phyloP scores from a whole-genome alignment of 1,140 invertebrate genomes.

The Parasteatoda tepidariorum region DNA sequence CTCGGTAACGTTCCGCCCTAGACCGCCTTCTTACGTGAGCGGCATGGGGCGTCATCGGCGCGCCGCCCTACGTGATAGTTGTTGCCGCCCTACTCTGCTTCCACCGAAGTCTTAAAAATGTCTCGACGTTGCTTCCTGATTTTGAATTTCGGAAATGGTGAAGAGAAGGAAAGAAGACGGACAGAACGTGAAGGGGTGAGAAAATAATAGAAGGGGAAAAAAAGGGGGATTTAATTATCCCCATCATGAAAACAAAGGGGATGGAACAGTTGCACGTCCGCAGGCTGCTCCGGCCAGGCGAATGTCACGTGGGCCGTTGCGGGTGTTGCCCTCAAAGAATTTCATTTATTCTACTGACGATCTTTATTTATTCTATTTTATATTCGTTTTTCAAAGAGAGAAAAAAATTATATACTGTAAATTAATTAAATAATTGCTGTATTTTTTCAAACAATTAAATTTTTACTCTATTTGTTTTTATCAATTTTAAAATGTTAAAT shows the following conservation, averaged over 20 bases:
- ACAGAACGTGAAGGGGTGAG: neutral
- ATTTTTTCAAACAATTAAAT: no score
- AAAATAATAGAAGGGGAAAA: neutral
- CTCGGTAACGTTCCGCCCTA: neutral
- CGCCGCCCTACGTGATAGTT: neutral
- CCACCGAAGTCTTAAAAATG: neutral
- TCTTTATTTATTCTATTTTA: no score
- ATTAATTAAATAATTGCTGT: no score
- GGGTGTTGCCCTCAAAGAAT: no score
- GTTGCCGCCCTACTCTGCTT: neutral
- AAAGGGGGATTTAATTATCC: constrained; percentile 4
- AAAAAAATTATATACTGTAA: no score
- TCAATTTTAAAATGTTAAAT: no score
- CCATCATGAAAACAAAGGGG: constrained; percentile 1
- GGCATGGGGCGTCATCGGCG: neutral
- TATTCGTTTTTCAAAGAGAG: no score
- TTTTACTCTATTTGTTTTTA: no score
- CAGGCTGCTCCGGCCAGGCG: no score
- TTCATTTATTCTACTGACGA: no score
- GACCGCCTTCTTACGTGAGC: neutral
- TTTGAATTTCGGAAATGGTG: neutral
- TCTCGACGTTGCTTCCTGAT: no score
- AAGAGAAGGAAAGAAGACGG: neutral
- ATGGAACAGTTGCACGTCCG: neutral
- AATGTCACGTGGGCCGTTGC: neutral